Evolutionary conservation across 2,113 vertebrate species (phyloP).

Genomic region (Pimephales promelas): DNA sequence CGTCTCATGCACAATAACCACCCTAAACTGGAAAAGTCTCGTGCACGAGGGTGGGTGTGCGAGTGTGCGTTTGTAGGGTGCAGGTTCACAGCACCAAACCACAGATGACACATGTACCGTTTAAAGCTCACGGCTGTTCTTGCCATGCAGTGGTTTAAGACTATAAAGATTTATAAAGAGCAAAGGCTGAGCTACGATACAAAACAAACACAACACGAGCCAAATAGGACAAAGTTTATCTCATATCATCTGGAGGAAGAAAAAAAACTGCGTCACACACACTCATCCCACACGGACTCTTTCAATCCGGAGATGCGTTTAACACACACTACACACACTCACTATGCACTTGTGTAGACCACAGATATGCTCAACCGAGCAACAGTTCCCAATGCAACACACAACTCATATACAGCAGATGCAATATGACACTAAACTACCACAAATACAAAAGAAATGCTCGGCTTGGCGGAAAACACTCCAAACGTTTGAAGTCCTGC

Average conservation of each 20-base stretch:
- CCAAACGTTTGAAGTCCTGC: not conserved
- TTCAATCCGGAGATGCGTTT: too few species aligned
- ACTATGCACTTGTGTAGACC: not conserved
- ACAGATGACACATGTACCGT: not conserved
- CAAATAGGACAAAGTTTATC: slow-evolving; percentile 40
- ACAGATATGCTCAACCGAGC: not conserved
- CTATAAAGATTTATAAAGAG: slow-evolving; percentile 34
- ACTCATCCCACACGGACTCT: not conserved
- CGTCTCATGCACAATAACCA: not conserved
- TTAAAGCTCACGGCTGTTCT: not conserved
- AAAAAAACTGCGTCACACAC: not conserved
- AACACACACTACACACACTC: too few species aligned
- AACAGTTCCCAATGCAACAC: not conserved
- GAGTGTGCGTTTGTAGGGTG: not conserved
- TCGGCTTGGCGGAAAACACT: not conserved
- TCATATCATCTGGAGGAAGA: not conserved
- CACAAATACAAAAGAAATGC: not conserved
- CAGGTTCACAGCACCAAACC: not conserved
- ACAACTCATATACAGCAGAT: not conserved
- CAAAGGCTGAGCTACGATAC: slow-evolving; percentile 30
- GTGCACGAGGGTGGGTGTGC: not conserved
- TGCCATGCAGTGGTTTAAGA: not conserved
- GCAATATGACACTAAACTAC: not conserved
- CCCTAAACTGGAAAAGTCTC: not conserved
- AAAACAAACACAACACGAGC: slow-evolving; percentile 28